A percentile compares a stretch with the other conserved stretches of the same genome.
Conservation (phyloP, 1,140 invertebrate species). For the Bombus pascuorum region DNA sequence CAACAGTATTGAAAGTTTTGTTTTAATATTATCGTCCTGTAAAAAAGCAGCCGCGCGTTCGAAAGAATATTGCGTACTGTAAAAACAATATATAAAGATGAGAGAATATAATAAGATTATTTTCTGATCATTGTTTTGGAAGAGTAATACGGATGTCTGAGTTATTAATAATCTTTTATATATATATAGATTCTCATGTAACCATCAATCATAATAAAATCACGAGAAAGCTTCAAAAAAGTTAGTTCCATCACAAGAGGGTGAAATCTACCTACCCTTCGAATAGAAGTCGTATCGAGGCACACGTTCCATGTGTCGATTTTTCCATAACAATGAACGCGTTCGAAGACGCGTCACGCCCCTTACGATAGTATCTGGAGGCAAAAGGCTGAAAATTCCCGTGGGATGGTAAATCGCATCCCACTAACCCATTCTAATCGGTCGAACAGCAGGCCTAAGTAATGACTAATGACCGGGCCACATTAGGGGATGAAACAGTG, state of each 20-base stretch:
- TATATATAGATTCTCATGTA: background rate
- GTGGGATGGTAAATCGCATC: conserved; percentile 56
- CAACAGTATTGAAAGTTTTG: background rate
- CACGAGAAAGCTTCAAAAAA: background rate
- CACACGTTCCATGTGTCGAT: background rate
- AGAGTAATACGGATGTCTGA: background rate
- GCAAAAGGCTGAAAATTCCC: conserved; percentile 46
- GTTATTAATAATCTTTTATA: too few species aligned
- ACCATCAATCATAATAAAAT: too few species aligned
- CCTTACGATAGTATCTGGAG: background rate
- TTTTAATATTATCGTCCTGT: too few species aligned
- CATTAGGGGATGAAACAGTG: conserved; percentile 53
- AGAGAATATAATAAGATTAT: background rate
- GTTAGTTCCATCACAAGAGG: background rate
- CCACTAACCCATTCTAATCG: conserved; percentile 62
- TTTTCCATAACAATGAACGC: conserved; percentile 30
- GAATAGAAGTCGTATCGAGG: too few species aligned
- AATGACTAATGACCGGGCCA: conserved; percentile 65
- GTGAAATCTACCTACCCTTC: background rate
- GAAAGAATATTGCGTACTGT: background rate
- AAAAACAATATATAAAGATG: too few species aligned
- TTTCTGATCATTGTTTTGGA: background rate
- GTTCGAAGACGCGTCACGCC: background rate
- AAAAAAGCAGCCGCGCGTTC: background rate
- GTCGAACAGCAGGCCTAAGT: conserved; percentile 43